Evolutionary conservation across 2,113 vertebrate species (phyloP).

Genomic region (Tetrao urogallus): DNA sequence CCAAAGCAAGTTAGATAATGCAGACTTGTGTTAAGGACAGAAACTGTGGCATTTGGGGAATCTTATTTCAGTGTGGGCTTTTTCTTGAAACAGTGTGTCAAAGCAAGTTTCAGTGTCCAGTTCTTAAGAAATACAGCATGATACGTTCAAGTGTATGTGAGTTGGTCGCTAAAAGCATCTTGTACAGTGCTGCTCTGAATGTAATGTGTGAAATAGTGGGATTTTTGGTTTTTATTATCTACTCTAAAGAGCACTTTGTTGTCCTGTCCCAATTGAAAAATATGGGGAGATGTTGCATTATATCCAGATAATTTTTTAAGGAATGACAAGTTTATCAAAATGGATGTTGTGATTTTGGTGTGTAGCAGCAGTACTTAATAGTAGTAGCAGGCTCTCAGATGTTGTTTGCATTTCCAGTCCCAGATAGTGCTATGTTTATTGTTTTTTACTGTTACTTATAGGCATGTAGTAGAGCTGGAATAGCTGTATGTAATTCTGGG

Average conservation of each 20-base stretch:
- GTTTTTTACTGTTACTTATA: neutral
- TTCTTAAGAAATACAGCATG: neutral
- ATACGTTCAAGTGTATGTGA: neutral
- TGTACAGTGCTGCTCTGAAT: neutral
- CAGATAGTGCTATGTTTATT: neutral
- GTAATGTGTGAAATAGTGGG: neutral
- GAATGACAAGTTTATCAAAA: neutral
- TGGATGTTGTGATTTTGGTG: neutral
- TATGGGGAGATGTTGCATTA: neutral
- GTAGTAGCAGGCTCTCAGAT: neutral
- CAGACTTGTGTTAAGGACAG: neutral
- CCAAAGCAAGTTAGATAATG: neutral
- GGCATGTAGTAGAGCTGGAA: neutral
- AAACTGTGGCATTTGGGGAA: neutral
- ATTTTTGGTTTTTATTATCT: neutral
- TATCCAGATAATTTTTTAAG: neutral
- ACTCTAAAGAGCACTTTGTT: neutral
- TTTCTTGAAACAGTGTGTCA: neutral
- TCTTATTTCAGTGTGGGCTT: neutral
- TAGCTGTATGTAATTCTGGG: neutral
- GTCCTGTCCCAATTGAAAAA: neutral
- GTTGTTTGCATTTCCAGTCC: neutral
- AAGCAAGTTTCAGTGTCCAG: neutral
- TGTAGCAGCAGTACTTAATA: neutral
- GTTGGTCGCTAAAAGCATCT: neutral